A percentile compares a stretch with the other conserved stretches of the same genome.
Conservation (phyloP, 2,888 invertebrate species). For the Pherbina coryleti region DNA sequence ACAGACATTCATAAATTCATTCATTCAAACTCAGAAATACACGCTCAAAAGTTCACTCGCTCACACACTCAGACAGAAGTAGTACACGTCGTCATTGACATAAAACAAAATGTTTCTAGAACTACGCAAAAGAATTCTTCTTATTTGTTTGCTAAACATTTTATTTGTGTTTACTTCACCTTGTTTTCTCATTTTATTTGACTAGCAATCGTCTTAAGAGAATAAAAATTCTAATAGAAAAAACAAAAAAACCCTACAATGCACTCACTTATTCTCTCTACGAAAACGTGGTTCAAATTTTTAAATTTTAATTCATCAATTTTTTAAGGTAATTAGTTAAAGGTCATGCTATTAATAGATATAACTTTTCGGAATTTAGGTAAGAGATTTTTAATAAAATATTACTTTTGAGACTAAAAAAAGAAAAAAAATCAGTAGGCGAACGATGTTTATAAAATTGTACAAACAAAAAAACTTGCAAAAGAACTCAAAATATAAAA, state of each 20-base stretch:
- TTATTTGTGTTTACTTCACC: conserved; percentile 3
- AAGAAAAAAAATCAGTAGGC: no score
- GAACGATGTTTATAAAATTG: no score
- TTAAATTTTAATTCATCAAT: no score
- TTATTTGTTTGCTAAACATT: conserved; percentile 14
- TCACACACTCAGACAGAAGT: not conserved
- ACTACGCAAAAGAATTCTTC: conserved; percentile 14
- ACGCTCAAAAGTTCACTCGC: not conserved
- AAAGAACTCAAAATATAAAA: no score
- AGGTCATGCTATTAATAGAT: no score
- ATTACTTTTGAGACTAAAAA: no score
- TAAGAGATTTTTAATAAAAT: no score
- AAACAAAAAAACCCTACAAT: not conserved
- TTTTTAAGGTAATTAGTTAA: no score
- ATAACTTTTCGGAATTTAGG: no score
- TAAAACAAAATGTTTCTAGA: conserved; percentile 7
- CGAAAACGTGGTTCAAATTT: no score
- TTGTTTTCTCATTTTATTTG: not conserved
- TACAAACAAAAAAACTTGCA: no score
- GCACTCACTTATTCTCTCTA: no score
- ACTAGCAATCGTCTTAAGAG: not conserved
- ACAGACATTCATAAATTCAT: not conserved
- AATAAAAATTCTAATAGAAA: not conserved
- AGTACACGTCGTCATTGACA: not conserved
- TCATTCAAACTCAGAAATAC: not conserved